Evolutionary conservation across 2,797 vertebrate species (phyloP), one percentile per base, ranked within the genome.

Genomic region (Trachurus trachurus): DNA sequence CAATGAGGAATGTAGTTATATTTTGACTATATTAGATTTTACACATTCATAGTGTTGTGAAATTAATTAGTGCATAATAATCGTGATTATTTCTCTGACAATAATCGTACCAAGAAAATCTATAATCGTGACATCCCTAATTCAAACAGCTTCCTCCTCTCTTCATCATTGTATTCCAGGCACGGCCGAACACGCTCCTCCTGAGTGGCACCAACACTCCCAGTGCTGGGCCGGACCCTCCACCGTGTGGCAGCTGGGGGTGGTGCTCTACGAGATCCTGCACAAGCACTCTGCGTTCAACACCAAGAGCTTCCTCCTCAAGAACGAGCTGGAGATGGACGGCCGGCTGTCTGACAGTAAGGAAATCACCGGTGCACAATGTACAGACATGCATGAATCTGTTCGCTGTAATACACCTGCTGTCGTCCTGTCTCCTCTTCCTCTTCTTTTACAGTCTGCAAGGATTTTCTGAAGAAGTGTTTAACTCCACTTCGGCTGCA

Each of bases 221-320:
- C 11, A 0, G 1, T 87, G 78, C 64, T 47, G 9, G 6, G 4
- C 76, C 0, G 76, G 66, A 1, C 74, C 82, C 34, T 66, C 67
- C n/a, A 78, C 77, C 1, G 71, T 71, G 6, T 84, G 76, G 66
- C 82, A 87, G 62, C 2, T 87, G 1, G 81, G 72, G 0, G 49
- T 40, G 6, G 66, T 80, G 1, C 21, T 87, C 17, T 87, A 19
- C 26, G 53, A 80, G 0, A 47, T 2, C 0, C 62, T 84, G 6
- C 76, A 85, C 57, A 3, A 21, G 4, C 1, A 12, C 40, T 42
- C 40, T 3, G 16, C 17, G 22, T 79, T 79, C 6, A 4, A 67
- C 16, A 83, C 62, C 5, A 39, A 0, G 1, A 3, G 1, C 2
- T 71, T 75, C 45, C 6, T 59, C 0, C 6, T 59, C 0, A 0